Percentiles rank a stretch among this genome's conserved stretches.
phyloP scores from a whole-genome alignment of 2,888 invertebrate species.

The Leptopilina drosophilae region DNA sequence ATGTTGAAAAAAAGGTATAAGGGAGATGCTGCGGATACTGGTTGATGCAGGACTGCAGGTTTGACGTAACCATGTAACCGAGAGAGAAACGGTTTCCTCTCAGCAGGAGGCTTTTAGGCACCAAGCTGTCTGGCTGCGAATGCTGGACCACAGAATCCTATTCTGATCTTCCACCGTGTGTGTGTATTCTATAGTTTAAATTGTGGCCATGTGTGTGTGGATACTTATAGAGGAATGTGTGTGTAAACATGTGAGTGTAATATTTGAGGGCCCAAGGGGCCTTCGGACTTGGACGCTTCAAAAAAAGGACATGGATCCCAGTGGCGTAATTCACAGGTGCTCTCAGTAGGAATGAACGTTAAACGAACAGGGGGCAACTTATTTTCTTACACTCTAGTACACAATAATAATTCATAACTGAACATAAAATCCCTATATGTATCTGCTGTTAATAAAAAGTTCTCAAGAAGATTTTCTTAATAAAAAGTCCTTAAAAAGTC shows the following conservation, averaged over 20 bases:
- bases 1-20: not conserved
- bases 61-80: conserved; percentile 53
- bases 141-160: conserved; percentile 52
- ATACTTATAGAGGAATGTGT: not conserved
- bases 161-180: conserved; percentile 45
- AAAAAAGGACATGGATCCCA: conserved; percentile 34
- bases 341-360: conserved; percentile 31
- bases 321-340: conserved; percentile 39
- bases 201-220: not conserved
- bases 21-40: conserved; percentile 23
- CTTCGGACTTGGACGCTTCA: conserved; percentile 13
- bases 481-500: too few species aligned
- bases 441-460: too few species aligned
- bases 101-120: conserved; percentile 71
- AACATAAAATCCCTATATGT: conserved; percentile 21
- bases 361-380: conserved; percentile 27
- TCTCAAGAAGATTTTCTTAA: too few species aligned
- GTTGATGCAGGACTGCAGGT: conserved; percentile 47
- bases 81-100: conserved; percentile 56
- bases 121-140: conserved; percentile 70
- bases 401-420: conserved; percentile 26
- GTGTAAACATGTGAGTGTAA: not conserved
- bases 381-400: conserved; percentile 27
- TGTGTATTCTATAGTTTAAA: not conserved
- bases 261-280: conserved; percentile 48